Percentiles rank a stretch among this genome's conserved stretches.
Evolutionary conservation across 2,888 invertebrate species (phyloP).

Genomic region (Uropetala carovei): DNA sequence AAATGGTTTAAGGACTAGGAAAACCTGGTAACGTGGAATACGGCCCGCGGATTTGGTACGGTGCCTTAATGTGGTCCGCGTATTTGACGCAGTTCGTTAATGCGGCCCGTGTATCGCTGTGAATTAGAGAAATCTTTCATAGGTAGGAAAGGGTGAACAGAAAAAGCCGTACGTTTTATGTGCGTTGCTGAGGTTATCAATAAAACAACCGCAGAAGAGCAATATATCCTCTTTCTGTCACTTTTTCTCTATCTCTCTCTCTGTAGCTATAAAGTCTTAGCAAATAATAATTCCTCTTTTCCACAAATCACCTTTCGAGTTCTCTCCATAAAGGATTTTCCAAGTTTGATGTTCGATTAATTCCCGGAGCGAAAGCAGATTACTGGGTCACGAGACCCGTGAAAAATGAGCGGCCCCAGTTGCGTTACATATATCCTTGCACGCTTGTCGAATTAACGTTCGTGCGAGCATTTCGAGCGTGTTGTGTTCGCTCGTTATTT

Average conservation of each 20-base stretch:
- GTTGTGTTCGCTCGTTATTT: not conserved
- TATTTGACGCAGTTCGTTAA: no score
- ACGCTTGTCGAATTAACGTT: conserved; percentile 12
- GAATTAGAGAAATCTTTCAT: no score
- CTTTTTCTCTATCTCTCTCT: not conserved
- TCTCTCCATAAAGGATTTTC: not conserved
- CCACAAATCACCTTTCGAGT: not conserved
- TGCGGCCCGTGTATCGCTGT: no score
- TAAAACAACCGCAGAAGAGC: not conserved
- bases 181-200: no score
- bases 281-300: no score
- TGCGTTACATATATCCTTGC: conserved; percentile 11
- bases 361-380: conserved; percentile 23
- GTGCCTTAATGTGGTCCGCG: no score
- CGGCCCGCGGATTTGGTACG: no score
- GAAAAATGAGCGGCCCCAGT: conserved; percentile 30
- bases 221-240: not conserved
- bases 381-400: conserved; percentile 28
- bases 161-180: no score
- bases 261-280: not conserved
- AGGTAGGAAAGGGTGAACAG: no score
- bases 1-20: no score
- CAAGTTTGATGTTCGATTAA: not conserved
- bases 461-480: not conserved
- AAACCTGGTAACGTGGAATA: no score